These are phyloP conservation scores for Zosterops pallidus DNA, from an alignment of 2,113 vertebrate species.

Conservation along the genomic window DNA sequence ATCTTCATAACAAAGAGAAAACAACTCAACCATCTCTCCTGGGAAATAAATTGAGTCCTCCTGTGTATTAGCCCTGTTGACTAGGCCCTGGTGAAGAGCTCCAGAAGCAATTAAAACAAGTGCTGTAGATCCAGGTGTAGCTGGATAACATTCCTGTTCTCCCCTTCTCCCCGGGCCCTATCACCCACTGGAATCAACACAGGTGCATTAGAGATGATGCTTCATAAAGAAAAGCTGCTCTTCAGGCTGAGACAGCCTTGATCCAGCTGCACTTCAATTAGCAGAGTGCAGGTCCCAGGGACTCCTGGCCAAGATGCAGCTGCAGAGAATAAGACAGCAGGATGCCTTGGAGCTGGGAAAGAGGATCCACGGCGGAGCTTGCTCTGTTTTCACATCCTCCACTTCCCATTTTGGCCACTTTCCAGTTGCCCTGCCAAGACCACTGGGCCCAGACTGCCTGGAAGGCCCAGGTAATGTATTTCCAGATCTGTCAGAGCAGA, in stretches of 20 bases:
- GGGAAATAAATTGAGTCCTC: constrained; percentile 50
- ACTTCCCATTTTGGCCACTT: neutral
- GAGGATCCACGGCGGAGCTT: neutral
- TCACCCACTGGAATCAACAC: neutral
- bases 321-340: neutral
- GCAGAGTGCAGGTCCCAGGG: constrained; percentile 28
- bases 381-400: neutral
- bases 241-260: constrained; percentile 18
- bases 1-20: constrained; percentile 36
- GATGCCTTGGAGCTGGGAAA: neutral
- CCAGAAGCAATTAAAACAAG: constrained; percentile 68
- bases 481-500: constrained; percentile 32
- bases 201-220: neutral
- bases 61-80: constrained; percentile 52
- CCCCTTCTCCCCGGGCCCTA: neutral
- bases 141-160: constrained; percentile 12
- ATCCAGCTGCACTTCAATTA: constrained; percentile 53
- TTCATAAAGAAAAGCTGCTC: neutral
- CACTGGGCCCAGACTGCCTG: neutral
- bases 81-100: constrained; percentile 39
- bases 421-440: neutral
- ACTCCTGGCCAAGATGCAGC: constrained; percentile 14
- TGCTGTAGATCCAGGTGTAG: neutral
- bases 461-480: neutral
- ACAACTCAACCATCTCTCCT: constrained; percentile 34